phyloP scores from a whole-genome alignment of 2,113 vertebrate species.

The Ailuropoda melanoleuca region DNA sequence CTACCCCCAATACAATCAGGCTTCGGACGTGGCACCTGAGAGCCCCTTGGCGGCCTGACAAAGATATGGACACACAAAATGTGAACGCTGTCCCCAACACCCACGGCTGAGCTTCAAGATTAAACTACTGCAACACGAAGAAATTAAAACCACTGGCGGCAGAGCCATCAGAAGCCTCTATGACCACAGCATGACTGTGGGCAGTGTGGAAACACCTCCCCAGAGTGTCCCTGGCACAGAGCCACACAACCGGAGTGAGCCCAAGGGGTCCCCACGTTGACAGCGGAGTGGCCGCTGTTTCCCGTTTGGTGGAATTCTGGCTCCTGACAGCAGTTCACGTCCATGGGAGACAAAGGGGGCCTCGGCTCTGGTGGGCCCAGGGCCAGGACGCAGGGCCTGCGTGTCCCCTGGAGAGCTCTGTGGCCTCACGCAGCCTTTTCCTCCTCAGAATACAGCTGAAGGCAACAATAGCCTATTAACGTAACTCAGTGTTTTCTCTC shows the following conservation, averaged over 20 bases:
- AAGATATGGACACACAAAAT: neutral
- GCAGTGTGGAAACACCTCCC: neutral
- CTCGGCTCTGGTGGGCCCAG: neutral
- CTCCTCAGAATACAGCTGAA: neutral
- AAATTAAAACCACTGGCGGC: neutral
- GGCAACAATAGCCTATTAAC: neutral
- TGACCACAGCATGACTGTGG: fast-evolving
- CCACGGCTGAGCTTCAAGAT: neutral
- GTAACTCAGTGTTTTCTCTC: neutral
- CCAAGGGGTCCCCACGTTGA: fast-evolving
- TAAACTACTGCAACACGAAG: neutral
- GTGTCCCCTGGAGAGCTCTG: fast-evolving
- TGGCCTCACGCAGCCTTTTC: neutral
- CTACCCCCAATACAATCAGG: fast-evolving
- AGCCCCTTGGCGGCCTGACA: neutral
- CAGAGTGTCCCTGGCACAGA: neutral
- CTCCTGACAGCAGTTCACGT: neutral
- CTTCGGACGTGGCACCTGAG: neutral
- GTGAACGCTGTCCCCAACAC: neutral
- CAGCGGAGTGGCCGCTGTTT: fast-evolving
- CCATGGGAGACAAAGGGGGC: neutral
- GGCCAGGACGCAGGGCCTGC: fast-evolving
- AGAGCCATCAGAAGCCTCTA: neutral
- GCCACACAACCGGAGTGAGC: fast-evolving
- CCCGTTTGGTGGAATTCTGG: neutral